Evolutionary conservation across 2,113 vertebrate genomes (phyloP).

Genomic region (Hyla sarda): DNA sequence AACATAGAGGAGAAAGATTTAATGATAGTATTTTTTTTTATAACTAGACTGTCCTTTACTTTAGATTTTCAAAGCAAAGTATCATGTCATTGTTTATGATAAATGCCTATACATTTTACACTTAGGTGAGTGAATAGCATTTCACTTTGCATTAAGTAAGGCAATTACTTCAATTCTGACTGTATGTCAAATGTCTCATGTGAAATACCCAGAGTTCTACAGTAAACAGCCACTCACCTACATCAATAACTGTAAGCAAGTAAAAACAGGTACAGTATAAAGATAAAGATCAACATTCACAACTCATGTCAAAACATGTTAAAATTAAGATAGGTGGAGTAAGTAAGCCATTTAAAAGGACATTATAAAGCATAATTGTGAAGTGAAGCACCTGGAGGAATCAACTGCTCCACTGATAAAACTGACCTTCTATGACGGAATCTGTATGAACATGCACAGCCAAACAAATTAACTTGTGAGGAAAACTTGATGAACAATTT

Average conservation of each 20-base stretch:
- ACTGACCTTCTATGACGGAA: constrained; percentile 43
- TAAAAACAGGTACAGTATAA: constrained; percentile 7
- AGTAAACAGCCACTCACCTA: not conserved
- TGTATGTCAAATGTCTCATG: not conserved
- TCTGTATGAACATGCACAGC: constrained; percentile 39
- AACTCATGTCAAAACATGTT: not conserved
- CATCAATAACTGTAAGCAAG: constrained; percentile 13
- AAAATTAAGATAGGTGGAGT: constrained; percentile 18
- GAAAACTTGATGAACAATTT: constrained; percentile 41
- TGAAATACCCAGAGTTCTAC: not conserved
- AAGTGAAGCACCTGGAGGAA: constrained; percentile 33
- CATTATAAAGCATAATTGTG: constrained; percentile 30
- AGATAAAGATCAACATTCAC: not conserved
- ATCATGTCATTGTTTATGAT: not conserved
- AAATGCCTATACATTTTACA: not conserved
- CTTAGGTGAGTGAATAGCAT: not conserved
- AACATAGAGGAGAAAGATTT: too few relatives aligned
- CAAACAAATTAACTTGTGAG: constrained; percentile 50
- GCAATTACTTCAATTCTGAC: not conserved
- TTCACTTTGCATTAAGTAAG: not conserved
- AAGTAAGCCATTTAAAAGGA: constrained; percentile 25
- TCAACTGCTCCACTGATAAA: constrained; percentile 33
- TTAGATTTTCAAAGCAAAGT: not conserved
- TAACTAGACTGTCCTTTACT: not conserved
- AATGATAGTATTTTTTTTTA: too few relatives aligned